Base-by-base conservation (phyloP, 2,797 vertebrate species). In the Sebastes itinus region DNA sequence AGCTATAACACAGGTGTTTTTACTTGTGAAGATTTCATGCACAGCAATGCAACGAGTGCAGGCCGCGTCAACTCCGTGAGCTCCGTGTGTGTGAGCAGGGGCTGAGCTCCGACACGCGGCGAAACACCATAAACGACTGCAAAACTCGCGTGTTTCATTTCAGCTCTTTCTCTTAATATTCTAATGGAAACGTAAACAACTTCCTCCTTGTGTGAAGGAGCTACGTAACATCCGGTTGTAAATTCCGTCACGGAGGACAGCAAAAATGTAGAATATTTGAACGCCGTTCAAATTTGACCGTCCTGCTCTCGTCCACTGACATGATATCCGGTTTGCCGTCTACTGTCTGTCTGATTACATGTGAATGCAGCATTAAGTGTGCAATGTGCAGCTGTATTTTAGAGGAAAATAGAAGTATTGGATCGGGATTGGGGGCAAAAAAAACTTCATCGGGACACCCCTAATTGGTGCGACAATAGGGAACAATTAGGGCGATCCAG, bases 131-230 rank as follows among this genome's bases (percentile, higher is more conserved):
- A 52, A 20, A 52, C 18, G 0, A 52, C 16, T 52, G 46, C 46
- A 52, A 52, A n/a, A 52, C 42, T 0, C 42, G 0, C 16, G 0
- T 18, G 35, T 38, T 46, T 46, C 42, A 18, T 46, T 46, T 46
- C 38, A 46, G 38, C 38, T 14, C 35, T 38, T 46, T 46, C 38
- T 38, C 35, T 14, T 42, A 16, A 42, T 42, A 42, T 42, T 42
- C 42, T 46, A 18, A 18, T 7, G 42, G 16, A 46, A 46, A 46
- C 16, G 0, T 38, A 38, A 38, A 38, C 5, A 38, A 38, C 35
- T 38, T 14, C 1, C 12, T 38, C 35, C 35, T 38, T 14, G 35
- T 18, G 42, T 18, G 42, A 46, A 16, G 42, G 42, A 46, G 16
- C 7, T 46, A 46, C 7, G 16, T 46, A 46, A 46, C 42, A 46